Base-by-base conservation (phyloP, 2,113 vertebrate genomes). In the Aix galericulata region DNA sequence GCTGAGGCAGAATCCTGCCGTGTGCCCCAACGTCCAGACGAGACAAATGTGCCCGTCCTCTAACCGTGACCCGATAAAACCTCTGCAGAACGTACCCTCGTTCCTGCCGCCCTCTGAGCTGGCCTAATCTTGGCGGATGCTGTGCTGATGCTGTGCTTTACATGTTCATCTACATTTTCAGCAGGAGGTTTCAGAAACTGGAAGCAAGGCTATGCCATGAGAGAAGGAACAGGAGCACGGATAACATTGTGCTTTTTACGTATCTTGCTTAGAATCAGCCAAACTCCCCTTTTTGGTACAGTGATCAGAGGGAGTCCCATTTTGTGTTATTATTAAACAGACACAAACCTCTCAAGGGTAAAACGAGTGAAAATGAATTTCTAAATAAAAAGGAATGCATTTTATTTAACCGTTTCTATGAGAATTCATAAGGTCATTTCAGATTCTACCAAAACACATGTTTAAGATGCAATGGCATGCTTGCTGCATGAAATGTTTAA, bases 161-260 rank as follows among this genome's bases (percentile, higher is more conserved):
- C 64, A 40, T n/a, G 58, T 62, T 48, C 64, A 84, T 73, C 79
- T 25, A 21, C 46, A 48, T 53, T 53, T 53, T 20, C 7, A 77
- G 8, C 0, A 1, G 6, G 72, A 5, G 3, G 80, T 40, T 52
- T 53, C 52, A 72, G 75, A 89, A 77, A 60, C 55, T 18, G 29
- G 27, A 88, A 74, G 59, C 0, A 44, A 27, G 44, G 36, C 71
- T 80, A 29, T 32, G 46, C 58, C 40, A 71, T 0, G 0, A 86
- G n/a, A 77, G 55, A 23, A 77, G 32, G 48, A 77, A 58, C 26
- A 2, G 2, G 34, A 55, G 12, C 50, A 78, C 23, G 44, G 72
- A 48, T 52, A 48, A 42, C 1, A 0, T 66, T 44, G n/a, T 63
- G 59, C 1, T 0, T 42, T 91, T 92, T 38, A 73, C 50, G 50